Conservation (phyloP, 2,888 invertebrate genomes). For the Netelia inedita region DNA sequence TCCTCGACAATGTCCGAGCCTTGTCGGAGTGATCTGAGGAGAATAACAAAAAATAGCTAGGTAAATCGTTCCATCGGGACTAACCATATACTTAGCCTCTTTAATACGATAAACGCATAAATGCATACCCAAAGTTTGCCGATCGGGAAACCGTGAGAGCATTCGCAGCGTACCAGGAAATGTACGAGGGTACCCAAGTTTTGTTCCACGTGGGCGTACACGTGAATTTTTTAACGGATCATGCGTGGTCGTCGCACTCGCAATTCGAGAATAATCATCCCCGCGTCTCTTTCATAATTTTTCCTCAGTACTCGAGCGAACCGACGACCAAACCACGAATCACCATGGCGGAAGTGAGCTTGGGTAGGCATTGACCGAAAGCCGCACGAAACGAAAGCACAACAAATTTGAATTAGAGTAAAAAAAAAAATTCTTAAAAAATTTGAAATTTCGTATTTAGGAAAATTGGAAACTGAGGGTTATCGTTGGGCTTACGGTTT, state of each 20-base stretch:
- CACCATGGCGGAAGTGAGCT: background rate
- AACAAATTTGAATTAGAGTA: background rate
- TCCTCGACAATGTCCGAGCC: background rate
- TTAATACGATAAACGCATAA: background rate
- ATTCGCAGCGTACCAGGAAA: background rate
- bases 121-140: background rate
- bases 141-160: background rate
- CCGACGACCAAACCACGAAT: background rate
- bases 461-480: background rate
- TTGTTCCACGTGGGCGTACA: background rate
- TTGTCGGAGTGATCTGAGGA: background rate
- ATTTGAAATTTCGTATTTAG: background rate
- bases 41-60: background rate
- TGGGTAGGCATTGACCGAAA: background rate
- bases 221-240: background rate
- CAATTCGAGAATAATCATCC: background rate
- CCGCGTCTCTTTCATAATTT: background rate
- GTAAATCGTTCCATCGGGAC: background rate
- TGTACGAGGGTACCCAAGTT: constrained; percentile 6
- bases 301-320: background rate
- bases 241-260: constrained; percentile 2
- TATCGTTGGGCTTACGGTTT: constrained; percentile 69
- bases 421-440: background rate
- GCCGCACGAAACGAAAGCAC: background rate
- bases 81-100: background rate